Evolutionary conservation across 2,888 invertebrate genomes (phyloP).

Genomic region (Ypsolopha scabrella): DNA sequence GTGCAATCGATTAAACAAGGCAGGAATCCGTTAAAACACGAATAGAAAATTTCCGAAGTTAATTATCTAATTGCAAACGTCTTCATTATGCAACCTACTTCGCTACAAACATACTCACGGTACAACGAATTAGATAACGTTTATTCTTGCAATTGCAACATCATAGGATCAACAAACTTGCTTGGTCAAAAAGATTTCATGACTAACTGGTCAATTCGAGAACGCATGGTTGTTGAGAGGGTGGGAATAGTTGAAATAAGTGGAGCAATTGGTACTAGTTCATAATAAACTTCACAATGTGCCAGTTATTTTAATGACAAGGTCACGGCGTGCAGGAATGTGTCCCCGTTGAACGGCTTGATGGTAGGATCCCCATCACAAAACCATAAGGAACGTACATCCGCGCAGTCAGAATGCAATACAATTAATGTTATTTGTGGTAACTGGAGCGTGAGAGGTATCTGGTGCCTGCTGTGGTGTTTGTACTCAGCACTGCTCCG

Average conservation of each 20-base stretch:
- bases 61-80: conserved; percentile 11
- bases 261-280: not conserved
- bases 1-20: not conserved
- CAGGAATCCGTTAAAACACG: conserved; percentile 8
- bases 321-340: too few species aligned
- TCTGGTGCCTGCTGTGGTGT: conserved; percentile 45
- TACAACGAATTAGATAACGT: conserved; percentile 6
- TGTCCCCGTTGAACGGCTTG: conserved; percentile 12
- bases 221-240: too few species aligned
- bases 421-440: conserved; percentile 57
- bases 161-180: not conserved
- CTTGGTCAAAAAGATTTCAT: too few species aligned
- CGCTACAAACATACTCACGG: not conserved
- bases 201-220: too few species aligned
- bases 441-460: conserved; percentile 68
- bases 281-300: not conserved
- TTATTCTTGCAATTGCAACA: conserved; percentile 5
- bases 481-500: conserved; percentile 42
- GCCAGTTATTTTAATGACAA: too few species aligned
- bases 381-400: conserved; percentile 15
- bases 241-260: too few species aligned
- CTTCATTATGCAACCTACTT: conserved; percentile 7
- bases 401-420: conserved; percentile 42
- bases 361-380: conserved; percentile 10
- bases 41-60: conserved; percentile 12